Base-by-base conservation (phyloP, 1,140 invertebrate species). In the Drosophila cardini region DNA sequence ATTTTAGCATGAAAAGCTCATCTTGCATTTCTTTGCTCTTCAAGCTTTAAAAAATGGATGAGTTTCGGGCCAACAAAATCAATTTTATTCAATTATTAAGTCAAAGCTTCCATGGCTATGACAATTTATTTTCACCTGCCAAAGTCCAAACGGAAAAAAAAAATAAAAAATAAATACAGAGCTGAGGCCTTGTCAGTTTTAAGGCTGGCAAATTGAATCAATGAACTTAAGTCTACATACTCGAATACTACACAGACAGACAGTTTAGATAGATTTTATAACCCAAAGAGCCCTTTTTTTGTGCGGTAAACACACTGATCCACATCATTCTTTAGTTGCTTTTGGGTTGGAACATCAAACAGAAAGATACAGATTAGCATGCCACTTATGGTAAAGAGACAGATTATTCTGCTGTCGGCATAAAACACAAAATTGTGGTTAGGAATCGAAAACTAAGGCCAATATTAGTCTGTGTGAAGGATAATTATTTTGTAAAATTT, bases 31-130 rank as follows among this genome's bases (percentile, higher is more conserved):
- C 67, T n/a, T n/a, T 72, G 30, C 48, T 15, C 30, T 7, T n/a
- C 21, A 7, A n/a, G 13, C n/a, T 5, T 32, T 3, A 30, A 43
- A 57, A 48, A 77, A 81, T 81, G 73, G 78, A 81, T 77, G 79
- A 81, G 73, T 65, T 53, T 64, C 72, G 53, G 16, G 60, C 46
- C 26, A 80, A 74, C 78, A 77, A 68, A 81, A 81, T 81, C 79
- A 81, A 81, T 81, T 81, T 52, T 13, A 52, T 52, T 52, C 30
- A 52, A 52, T 52, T 52, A 32, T 52, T 11, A 32, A 52, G 48
- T 52, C 26, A 8, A 32, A 30, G 15, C n/a, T 16, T 15, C 15
- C 32, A 30, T 26, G 10, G 48, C 7, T 9, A 52, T 8, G 30
- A 52, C n/a, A 52, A 32, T 52, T 34, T 52, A 52, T 34, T 52